Base-by-base conservation (phyloP, 1,140 invertebrate species). In the Microplitis mediator region DNA sequence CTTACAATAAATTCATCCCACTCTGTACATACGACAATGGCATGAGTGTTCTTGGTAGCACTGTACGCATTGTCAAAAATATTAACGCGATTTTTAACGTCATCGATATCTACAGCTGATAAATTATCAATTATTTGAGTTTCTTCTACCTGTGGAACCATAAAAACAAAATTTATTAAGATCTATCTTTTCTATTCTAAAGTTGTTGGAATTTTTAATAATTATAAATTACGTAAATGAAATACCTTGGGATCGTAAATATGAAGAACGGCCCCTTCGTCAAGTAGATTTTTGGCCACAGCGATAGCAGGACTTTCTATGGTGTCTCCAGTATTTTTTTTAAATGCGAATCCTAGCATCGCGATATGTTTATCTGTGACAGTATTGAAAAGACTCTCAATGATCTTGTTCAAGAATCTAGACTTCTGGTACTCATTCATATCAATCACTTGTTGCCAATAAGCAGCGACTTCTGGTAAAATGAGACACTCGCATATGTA, bases 181-280 rank as follows among this genome's bases (percentile, higher is more conserved):
- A 23, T 23, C 0, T 23, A 23, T 23, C 1, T 23, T 23, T 23
- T 23, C 1, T 39, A 39, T 9, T 6, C 36, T 39, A 6, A 39
- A 1, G 1, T 39, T 39, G 36, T 39, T 39, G 36, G 3, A 31
- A 62, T 11, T 6, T n/a, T 56, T 65, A 11, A 62, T 32, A 62
- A 50, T 56, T 35, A 32, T 0, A 34, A n/a, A 72, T 65, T 73
- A 73, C 50, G 14, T 63, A 66, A 69, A 66, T 80, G 72, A 34
- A n/a, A n/a, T 51, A 96, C 95, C 91, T 99, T 99, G 0, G 98
- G 98, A 88, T 99, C 98, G 82, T 99, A 99, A 75, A 99, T 97
- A 76, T 95, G 92, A 16, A 99, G 83, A 73, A 93, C 91, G 2
- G 98, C 98, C 32, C 97, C 97, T 90, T 99, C 98, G 74, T 99